Evolutionary conservation across 1,140 invertebrate genomes (phyloP), one percentile per base, ranked within the genome.

Genomic region (Mamestra configurata): DNA sequence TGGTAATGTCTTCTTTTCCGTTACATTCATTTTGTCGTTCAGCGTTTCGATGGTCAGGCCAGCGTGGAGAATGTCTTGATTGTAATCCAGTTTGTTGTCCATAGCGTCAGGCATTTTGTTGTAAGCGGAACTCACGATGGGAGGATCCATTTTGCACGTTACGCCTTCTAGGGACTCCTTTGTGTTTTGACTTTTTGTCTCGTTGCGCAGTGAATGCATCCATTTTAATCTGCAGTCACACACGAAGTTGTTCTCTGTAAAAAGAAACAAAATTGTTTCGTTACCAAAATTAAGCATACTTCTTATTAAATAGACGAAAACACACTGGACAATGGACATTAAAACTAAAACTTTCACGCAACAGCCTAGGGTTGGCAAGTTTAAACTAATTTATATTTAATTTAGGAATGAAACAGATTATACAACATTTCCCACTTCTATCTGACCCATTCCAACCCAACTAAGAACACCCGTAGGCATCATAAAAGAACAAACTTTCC

Each of bases 151-250:
- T 88, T 96, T 96, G 90, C 97, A 98, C 76, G 96, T 96, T 40
- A 97, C 95, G 53, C 96, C 95, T 57, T 97, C 96, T 55, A 98
- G 93, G 31, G 96, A 96, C 77, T 96, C 95, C 80, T 96, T 96
- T 76, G 97, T 96, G 85, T 96, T 96, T 77, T 95, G 92, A 87
- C 97, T 97, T 89, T 96, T 96, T 78, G 97, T 97, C 79, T 97
- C 97, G 90, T 97, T 97, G 80, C 96, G 96, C 76, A 98, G 91
- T 46, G 95, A 95, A 91, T 97, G 97, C 92, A 98, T 96, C 97
- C 97, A 98, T 71, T 96, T 95, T 77, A 98, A 93, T 79, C 97
- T 96, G 90, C 97, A 98, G 95, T 98, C 97, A 93, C 97, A 98
- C 79, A 96, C 96, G 93, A 98, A 97, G 89, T 96, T 96, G 95